A percentile compares a stretch with the other conserved stretches of the same genome.
phyloP scores from a whole-genome alignment of 2,113 vertebrate species.

The Oreochromis tanganicae region DNA sequence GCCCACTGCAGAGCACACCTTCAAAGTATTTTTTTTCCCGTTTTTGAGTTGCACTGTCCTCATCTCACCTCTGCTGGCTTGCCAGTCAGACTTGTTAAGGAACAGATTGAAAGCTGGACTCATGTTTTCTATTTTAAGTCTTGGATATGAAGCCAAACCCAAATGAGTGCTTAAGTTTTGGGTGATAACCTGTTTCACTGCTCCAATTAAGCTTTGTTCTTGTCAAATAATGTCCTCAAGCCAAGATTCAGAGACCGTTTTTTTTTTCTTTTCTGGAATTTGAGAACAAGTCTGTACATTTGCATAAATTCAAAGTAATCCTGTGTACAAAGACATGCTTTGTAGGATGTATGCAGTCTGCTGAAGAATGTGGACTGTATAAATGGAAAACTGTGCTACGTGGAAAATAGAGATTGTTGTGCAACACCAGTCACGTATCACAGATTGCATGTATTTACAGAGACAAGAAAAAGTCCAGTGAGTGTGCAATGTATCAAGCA shows the following conservation, averaged over 20 bases:
- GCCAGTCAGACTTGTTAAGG: background rate
- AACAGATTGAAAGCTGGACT: background rate
- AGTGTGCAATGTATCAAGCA: background rate
- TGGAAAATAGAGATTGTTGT: background rate
- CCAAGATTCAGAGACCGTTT: background rate
- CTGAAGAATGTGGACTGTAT: background rate
- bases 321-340: slow-evolving; percentile 30
- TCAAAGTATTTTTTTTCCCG: background rate
- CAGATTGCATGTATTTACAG: background rate
- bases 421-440: background rate
- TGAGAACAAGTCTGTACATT: slow-evolving; percentile 1
- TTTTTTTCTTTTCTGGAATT: background rate
- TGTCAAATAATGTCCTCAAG: background rate
- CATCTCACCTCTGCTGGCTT: slow-evolving; percentile 51
- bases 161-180: background rate
- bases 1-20: slow-evolving; percentile 3
- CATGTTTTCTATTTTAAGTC: slow-evolving; percentile 22
- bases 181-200: background rate
- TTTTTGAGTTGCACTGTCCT: slow-evolving; percentile 38
- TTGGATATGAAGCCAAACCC: background rate
- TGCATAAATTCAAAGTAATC: slow-evolving; percentile 28
- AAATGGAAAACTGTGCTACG: background rate
- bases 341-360: background rate
- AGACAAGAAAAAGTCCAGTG: background rate
- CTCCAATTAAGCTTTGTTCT: background rate